A percentile compares a stretch with the other conserved stretches of the same genome.
phyloP scores from a whole-genome alignment of 2,888 invertebrate genomes.

The Amiota communis region DNA sequence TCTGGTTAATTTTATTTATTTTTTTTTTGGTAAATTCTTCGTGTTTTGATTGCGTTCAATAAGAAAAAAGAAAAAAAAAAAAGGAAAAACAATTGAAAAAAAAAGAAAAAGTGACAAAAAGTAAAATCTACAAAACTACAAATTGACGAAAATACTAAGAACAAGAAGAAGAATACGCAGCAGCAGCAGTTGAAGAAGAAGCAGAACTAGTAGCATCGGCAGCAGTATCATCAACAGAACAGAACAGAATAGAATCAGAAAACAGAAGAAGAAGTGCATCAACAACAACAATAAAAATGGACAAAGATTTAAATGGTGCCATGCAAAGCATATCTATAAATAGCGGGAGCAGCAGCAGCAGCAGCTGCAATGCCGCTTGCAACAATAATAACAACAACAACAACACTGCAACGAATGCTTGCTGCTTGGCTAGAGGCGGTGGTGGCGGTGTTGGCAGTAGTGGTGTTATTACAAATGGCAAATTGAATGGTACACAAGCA shows the following conservation, averaged over 20 bases:
- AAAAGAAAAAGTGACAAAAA: no score
- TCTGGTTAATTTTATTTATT: background rate
- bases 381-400: constrained; percentile 47
- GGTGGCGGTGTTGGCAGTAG: constrained; percentile 47
- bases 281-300: constrained; percentile 55
- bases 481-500: constrained; percentile 40
- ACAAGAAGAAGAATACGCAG: constrained; percentile 15
- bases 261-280: constrained; percentile 17
- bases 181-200: constrained; percentile 36
- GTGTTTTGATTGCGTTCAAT: background rate
- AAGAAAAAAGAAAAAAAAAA: background rate
- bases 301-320: constrained; percentile 70
- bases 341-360: constrained; percentile 53
- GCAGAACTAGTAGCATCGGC: background rate
- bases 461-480: constrained; percentile 43
- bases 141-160: background rate
- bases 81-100: background rate
- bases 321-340: constrained; percentile 71
- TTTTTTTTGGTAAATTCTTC: background rate
- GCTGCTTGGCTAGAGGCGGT: no score
- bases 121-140: background rate
- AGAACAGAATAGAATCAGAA: background rate
- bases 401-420: constrained; percentile 35
- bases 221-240: background rate
- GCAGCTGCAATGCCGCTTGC: constrained; percentile 41